phyloP scores from a whole-genome alignment of 2,888 invertebrate genomes.

The Campoletis raptor region DNA sequence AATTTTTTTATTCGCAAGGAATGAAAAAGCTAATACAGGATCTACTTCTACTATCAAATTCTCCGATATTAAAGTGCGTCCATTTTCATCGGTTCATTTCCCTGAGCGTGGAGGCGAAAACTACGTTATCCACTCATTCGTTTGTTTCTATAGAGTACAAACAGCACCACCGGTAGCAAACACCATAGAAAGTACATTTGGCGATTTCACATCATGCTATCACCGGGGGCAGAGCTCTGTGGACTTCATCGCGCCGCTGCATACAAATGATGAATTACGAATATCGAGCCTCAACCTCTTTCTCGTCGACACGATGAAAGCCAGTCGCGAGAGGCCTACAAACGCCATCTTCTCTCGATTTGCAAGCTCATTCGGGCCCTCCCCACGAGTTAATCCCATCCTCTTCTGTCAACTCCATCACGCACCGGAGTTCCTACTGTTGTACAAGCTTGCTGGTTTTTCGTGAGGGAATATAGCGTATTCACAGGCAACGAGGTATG shows the following conservation, averaged over 20 bases:
- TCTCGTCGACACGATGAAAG: slow-evolving; percentile 54
- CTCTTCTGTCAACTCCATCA: slow-evolving; percentile 60
- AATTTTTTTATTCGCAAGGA: not conserved
- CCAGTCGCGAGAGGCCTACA: slow-evolving; percentile 48
- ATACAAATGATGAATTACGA: slow-evolving; percentile 85
- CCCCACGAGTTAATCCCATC: slow-evolving; percentile 49
- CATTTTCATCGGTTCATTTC: slow-evolving; percentile 75
- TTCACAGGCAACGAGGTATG: slow-evolving; percentile 44
- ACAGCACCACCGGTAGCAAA: slow-evolving; percentile 69
- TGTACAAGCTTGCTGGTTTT: slow-evolving; percentile 52
- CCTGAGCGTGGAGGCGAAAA: slow-evolving; percentile 51
- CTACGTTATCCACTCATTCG: slow-evolving; percentile 5
- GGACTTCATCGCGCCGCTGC: slow-evolving; percentile 81
- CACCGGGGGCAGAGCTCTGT: slow-evolving; percentile 55
- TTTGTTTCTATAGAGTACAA: slow-evolving; percentile 11
- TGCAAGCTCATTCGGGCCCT: slow-evolving; percentile 57
- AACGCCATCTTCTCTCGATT: slow-evolving; percentile 57
- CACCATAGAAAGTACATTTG: slow-evolving; percentile 60
- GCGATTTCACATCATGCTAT: slow-evolving; percentile 45
- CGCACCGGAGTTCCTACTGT: slow-evolving; percentile 51
- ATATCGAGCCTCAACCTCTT: slow-evolving; percentile 77
- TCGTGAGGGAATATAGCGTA: slow-evolving; percentile 38
- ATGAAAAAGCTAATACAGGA: not conserved
- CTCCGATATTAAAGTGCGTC: slow-evolving; percentile 60
- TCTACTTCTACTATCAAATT: slow-evolving; percentile 17